Evolutionary conservation across 2,113 vertebrate genomes (phyloP).

Genomic region (Panthera leo): DNA sequence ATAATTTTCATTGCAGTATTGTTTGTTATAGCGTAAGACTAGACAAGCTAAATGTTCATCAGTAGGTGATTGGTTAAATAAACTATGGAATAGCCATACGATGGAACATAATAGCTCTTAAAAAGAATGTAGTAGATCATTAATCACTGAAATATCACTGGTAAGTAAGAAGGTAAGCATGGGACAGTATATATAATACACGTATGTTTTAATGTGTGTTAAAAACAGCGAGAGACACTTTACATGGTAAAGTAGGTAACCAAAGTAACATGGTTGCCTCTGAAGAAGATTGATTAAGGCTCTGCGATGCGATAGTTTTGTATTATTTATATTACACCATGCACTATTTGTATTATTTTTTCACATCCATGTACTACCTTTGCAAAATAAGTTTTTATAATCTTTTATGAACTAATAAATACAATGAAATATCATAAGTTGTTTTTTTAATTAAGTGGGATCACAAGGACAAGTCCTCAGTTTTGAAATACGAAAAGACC

Average conservation of each 20-base stretch:
- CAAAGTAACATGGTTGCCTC: neutral
- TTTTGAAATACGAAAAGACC: conserved; percentile 92
- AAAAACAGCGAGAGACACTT: neutral
- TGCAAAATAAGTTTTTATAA: neutral
- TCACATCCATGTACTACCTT: neutral
- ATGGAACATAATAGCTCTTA: neutral
- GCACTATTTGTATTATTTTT: conserved; percentile 26
- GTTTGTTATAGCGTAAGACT: neutral
- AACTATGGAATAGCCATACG: neutral
- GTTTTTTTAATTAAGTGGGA: conserved; percentile 87
- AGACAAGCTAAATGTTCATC: neutral
- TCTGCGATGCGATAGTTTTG: neutral
- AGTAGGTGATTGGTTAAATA: neutral
- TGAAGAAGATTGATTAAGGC: neutral
- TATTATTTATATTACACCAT: neutral
- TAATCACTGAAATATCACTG: neutral
- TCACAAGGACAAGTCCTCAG: conserved; percentile 90
- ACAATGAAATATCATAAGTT: conserved; percentile 34
- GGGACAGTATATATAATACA: neutral
- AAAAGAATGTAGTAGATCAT: neutral
- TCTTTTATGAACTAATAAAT: conserved; percentile 52
- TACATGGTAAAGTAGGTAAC: neutral
- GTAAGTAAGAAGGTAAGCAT: neutral
- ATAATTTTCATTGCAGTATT: conserved; percentile 23
- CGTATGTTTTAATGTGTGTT: neutral